Evolutionary conservation across 2,113 vertebrate species (phyloP).

Genomic region (Xiphophorus maculatus): DNA sequence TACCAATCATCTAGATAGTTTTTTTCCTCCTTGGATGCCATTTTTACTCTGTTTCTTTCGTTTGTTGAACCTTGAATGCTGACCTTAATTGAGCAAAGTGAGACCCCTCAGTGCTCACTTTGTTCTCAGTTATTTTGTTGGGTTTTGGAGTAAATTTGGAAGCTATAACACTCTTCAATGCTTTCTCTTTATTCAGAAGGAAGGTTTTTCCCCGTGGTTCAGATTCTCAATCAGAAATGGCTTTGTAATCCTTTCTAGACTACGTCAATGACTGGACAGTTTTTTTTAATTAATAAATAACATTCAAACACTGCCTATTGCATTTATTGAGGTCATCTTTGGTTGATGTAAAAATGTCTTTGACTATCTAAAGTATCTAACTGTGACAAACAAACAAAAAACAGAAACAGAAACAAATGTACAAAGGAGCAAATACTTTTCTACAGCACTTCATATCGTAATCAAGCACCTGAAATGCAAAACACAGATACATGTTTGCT

Average conservation of each 20-base stretch:
- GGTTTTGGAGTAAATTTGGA: too few species aligned
- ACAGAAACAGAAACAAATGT: background rate
- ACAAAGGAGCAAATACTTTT: background rate
- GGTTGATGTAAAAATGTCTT: background rate
- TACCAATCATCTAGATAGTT: too few species aligned
- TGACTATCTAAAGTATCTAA: background rate
- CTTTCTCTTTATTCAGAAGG: background rate
- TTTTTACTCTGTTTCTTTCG: background rate
- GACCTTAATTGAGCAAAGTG: background rate
- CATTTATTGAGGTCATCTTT: background rate
- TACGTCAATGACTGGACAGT: background rate
- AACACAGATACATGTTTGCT: slow-evolving; percentile 58
- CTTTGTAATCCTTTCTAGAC: too few species aligned
- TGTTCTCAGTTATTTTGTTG: too few species aligned
- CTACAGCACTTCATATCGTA: slow-evolving; percentile 11
- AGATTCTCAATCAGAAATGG: too few species aligned
- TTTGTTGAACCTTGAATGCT: background rate
- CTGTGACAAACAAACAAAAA: background rate
- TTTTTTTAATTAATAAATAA: background rate
- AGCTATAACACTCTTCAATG: background rate
- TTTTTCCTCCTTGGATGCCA: too few species aligned
- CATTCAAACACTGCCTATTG: background rate
- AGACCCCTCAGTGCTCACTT: too few species aligned
- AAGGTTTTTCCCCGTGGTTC: background rate
- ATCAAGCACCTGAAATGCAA: slow-evolving; percentile 71